Percentiles rank a stretch among this genome's conserved stretches.
phyloP scores from a whole-genome alignment of 2,113 vertebrate species.

The Prietella phreatophila region DNA sequence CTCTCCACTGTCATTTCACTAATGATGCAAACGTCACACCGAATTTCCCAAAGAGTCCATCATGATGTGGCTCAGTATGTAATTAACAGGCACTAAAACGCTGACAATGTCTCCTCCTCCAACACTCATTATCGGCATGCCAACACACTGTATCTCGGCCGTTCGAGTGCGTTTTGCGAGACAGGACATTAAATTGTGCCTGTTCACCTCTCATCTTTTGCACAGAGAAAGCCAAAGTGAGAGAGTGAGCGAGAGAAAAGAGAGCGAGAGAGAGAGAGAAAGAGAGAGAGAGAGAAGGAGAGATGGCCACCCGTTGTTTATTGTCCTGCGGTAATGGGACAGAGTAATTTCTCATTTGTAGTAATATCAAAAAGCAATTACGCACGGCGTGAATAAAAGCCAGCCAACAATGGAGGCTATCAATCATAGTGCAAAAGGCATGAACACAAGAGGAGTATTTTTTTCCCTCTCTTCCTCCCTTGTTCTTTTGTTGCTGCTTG shows the following conservation, averaged over 20 bases:
- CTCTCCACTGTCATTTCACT: conserved; percentile 4
- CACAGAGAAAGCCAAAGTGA: neutral
- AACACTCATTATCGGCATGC: conserved; percentile 9
- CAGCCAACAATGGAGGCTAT: conserved; percentile 70
- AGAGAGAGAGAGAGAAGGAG: neutral
- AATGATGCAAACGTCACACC: neutral
- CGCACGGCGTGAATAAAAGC: conserved; percentile 69
- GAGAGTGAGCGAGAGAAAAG: neutral
- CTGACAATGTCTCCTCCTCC: conserved; percentile 18
- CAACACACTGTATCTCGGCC: neutral
- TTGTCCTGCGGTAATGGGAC: conserved; percentile 66
- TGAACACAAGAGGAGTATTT: conserved; percentile 31
- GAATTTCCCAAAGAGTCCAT: conserved; percentile 4
- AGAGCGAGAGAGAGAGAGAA: neutral
- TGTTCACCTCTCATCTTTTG: neutral
- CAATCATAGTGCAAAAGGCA: conserved; percentile 64
- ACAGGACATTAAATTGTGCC: neutral
- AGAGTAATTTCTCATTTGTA: conserved; percentile 74
- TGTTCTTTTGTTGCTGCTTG: conserved; percentile 32
- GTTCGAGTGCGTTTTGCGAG: neutral
- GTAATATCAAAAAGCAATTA: conserved; percentile 77
- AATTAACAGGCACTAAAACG: conserved; percentile 36
- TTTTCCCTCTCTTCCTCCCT: conserved; percentile 56
- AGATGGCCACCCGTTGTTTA: conserved; percentile 63
- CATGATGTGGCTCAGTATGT: conserved; percentile 2